Evolutionary conservation across 1,140 invertebrate genomes (phyloP), one percentile per base, ranked within the genome.

Genomic region (Trachymyrmex cornetzi): DNA sequence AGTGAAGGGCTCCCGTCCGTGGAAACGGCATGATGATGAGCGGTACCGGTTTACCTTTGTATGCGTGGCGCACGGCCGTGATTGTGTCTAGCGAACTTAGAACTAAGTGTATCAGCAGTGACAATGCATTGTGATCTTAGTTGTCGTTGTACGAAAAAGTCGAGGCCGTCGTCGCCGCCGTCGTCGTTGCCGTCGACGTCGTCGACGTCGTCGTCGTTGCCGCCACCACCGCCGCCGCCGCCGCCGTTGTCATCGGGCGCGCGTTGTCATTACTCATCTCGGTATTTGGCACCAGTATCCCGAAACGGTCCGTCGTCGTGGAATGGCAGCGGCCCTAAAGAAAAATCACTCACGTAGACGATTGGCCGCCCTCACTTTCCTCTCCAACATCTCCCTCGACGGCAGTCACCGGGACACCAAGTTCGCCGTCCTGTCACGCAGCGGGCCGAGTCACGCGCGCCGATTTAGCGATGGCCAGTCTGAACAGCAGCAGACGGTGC

Each of bases 351-450:
- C 96, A 91, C 96, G 98, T 92, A 96, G 97, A 94, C 96, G 98
- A 94, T 96, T 98, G 91, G 98, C 98, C 93, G 98, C 98, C 89
- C 96, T 98, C 87, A 98, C 98, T 91, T 99, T 99, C 96, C 96
- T 99, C 89, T 98, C 98, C 44, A 99, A 99, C 96, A 99, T 99
- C 93, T 99, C 98, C 80, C 96, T 99, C 77, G 98, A 99, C 96
- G 98, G 98, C 74, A 98, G 97, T 91, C 97, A 98, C 95, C 97
- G 97, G 91, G 98, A 99, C 94, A 98, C 98, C 75, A 97, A 97
- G 94, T 95, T 98, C 91, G 96, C 96, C 55, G 94, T 96, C n/a
- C 86, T 96, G 59, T 94, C 96, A 53, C 92, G 95, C 71, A 96
- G 95, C 89, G 94, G 94, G 34, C 91, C 92, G 72, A 92, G 95